phyloP scores from a whole-genome alignment of 2,888 invertebrate genomes.

The Drosophila prostipennis region DNA sequence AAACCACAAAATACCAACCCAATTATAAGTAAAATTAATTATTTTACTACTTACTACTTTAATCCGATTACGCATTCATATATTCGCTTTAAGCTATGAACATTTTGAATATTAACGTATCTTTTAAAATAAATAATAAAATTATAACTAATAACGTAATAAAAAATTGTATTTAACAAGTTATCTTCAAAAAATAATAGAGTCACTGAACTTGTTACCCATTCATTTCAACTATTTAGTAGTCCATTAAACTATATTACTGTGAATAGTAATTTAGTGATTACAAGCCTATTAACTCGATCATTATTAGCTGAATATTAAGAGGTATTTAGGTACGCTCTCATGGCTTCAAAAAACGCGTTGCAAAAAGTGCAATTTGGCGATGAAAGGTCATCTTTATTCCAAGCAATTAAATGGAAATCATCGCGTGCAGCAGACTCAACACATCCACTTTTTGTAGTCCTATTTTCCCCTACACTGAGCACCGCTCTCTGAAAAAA shows the following conservation, averaged over 20 bases:
- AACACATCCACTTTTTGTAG: not conserved
- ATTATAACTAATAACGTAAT: not conserved
- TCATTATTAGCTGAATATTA: slow-evolving; percentile 19
- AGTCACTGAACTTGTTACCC: not conserved
- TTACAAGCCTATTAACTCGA: slow-evolving; percentile 3
- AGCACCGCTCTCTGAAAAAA: slow-evolving; percentile 5
- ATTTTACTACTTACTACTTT: too few species aligned
- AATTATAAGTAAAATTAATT: too few species aligned
- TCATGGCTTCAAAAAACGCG: not conserved
- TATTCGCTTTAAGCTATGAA: too few species aligned
- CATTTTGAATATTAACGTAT: too few species aligned
- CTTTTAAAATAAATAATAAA: too few species aligned
- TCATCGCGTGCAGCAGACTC: slow-evolving; percentile 35
- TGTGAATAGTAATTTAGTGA: slow-evolving; percentile 7
- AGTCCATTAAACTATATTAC: not conserved
- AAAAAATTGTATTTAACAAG: not conserved
- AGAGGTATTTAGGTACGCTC: slow-evolving; percentile 12
- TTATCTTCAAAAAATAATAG: not conserved
- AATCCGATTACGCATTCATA: too few species aligned
- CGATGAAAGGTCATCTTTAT: slow-evolving; percentile 27
- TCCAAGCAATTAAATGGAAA: slow-evolving; percentile 38
- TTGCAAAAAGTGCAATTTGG: slow-evolving; percentile 18
- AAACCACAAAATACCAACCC: too few species aligned
- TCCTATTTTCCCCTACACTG: not conserved
- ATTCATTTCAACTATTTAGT: not conserved